phyloP scores from a whole-genome alignment of 2,797 vertebrate species.

The Pachyuromys duprasi region DNA sequence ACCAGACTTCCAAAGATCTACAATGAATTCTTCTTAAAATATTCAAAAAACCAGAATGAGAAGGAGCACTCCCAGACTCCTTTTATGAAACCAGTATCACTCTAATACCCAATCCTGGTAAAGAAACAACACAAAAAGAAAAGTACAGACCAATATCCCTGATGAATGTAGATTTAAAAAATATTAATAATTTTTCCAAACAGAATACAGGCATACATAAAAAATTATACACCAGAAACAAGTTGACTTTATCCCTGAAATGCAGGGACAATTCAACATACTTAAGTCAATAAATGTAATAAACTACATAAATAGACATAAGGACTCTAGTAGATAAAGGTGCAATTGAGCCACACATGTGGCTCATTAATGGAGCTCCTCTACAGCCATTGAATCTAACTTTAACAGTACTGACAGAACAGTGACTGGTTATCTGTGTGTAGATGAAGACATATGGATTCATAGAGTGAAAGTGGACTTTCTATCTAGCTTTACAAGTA shows the following conservation, averaged over 20 bases:
- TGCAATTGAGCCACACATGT: background rate
- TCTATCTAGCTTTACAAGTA: slow-evolving; percentile 34
- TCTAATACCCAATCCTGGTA: no score
- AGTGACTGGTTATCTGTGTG: background rate
- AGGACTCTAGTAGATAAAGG: background rate
- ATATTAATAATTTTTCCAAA: background rate
- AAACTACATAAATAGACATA: background rate
- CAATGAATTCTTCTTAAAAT: background rate
- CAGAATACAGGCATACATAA: background rate
- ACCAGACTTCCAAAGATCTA: background rate
- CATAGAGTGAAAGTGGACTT: background rate
- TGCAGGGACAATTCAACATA: background rate
- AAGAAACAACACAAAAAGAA: background rate
- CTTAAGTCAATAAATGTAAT: background rate
- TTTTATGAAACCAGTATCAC: background rate
- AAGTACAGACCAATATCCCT: background rate
- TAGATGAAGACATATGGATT: background rate
- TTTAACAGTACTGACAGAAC: background rate
- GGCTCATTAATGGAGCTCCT: background rate
- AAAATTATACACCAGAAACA: background rate
- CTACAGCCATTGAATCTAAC: background rate
- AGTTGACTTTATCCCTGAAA: background rate
- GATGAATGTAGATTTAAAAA: background rate
- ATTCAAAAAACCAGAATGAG: background rate
- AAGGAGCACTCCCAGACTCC: background rate